phyloP scores from a whole-genome alignment of 2,113 vertebrate genomes.

The Chaetorhynchus papuensis region DNA sequence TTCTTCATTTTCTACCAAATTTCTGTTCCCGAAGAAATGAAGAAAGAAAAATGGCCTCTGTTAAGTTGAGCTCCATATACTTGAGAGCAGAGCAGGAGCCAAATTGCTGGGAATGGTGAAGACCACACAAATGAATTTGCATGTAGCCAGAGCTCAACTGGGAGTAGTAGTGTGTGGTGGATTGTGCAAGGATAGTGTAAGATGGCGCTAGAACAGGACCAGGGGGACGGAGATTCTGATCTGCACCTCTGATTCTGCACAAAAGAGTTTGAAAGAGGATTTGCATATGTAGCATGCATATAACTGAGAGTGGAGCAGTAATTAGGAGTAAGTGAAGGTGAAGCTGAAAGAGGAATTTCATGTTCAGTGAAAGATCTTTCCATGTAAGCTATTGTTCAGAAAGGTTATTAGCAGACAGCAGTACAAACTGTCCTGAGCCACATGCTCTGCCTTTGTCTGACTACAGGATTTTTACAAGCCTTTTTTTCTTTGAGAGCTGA shows the following conservation, averaged over 20 bases:
- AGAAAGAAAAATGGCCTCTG: not conserved
- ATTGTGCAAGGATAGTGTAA: not conserved
- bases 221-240: not conserved
- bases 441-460: conserved; percentile 55
- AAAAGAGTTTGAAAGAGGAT: conserved; percentile 3
- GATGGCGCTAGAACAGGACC: not conserved
- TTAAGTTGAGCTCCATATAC: not conserved
- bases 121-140: not conserved
- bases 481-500: conserved; percentile 59
- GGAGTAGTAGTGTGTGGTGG: not conserved
- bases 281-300: not conserved
- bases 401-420: conserved; percentile 55
- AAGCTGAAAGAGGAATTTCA: conserved; percentile 49
- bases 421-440: conserved; percentile 51
- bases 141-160: not conserved
- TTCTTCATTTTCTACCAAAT: not conserved
- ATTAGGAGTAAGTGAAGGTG: conserved; percentile 52
- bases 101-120: not conserved
- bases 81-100: not conserved
- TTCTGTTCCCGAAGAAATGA: not conserved
- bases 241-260: not conserved
- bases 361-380: conserved; percentile 57
- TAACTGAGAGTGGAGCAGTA: conserved; percentile 11
- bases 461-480: conserved; percentile 62
- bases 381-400: conserved; percentile 47